Percentiles rank a stretch among this genome's conserved stretches.
Evolutionary conservation across 2,797 vertebrate genomes (phyloP).

Genomic region (Eulemur albifrons): DNA sequence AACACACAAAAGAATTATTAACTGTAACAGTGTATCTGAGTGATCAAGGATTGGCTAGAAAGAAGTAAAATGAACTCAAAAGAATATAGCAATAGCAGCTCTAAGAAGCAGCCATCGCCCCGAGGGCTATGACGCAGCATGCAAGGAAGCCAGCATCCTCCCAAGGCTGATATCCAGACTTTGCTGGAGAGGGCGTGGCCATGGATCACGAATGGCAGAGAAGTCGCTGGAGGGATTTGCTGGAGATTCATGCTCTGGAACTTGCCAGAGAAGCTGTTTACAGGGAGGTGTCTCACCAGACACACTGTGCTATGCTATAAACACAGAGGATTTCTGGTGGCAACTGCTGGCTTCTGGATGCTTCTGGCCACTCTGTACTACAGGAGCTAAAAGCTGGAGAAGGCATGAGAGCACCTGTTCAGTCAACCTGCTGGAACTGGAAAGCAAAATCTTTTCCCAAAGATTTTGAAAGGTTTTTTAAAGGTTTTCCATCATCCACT

Average conservation of each 20-base stretch:
- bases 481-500: not conserved
- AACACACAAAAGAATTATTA: not conserved
- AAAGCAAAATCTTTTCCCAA: not conserved
- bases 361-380: not conserved
- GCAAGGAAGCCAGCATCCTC: not conserved
- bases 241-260: not conserved
- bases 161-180: not conserved
- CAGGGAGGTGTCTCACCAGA: not conserved
- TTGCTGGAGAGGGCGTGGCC: not conserved
- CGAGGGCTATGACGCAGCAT: not conserved
- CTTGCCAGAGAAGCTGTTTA: not conserved
- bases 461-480: not conserved
- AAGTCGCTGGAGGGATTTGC: not conserved
- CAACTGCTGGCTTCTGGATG: not conserved
- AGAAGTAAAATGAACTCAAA: not conserved
- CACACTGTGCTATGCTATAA: not conserved
- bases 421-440: not conserved
- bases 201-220: not conserved
- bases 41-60: not conserved
- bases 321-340: not conserved
- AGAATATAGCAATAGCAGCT: not conserved
- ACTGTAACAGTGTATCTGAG: not conserved
- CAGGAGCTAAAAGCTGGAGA: not conserved
- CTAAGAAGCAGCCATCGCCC: not conserved
- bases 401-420: accelerated